Percentiles rank a stretch among this genome's conserved stretches.
Conservation (phyloP, 2,888 invertebrate genomes). For the Euclidia mi region DNA sequence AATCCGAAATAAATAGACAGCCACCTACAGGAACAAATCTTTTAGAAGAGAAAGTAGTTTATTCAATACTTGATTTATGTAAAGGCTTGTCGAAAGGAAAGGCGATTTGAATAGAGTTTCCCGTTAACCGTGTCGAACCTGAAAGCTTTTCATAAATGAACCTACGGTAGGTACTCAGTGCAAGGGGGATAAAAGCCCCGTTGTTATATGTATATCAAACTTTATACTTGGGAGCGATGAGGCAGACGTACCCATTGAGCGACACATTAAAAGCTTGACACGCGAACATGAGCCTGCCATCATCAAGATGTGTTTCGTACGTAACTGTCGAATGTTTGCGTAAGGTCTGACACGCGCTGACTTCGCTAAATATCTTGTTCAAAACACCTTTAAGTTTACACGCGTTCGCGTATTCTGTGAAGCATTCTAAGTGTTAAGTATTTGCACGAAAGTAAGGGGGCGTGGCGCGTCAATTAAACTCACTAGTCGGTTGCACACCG, state of each 20-base stretch:
- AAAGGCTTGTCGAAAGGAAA: slow-evolving; percentile 78
- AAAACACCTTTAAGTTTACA: slow-evolving; percentile 12
- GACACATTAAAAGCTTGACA: slow-evolving; percentile 57
- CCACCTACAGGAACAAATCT: slow-evolving; percentile 57
- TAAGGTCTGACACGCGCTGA: slow-evolving; percentile 12
- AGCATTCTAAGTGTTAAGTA: slow-evolving; percentile 18
- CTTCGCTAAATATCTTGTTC: slow-evolving; percentile 22
- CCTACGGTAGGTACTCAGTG: slow-evolving; percentile 72
- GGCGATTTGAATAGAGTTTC: slow-evolving; percentile 85
- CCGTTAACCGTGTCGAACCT: slow-evolving; percentile 79
- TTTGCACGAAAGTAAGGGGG: no score
- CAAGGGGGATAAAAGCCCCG: slow-evolving; percentile 78
- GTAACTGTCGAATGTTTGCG: slow-evolving; percentile 24
- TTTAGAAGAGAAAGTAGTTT: slow-evolving; percentile 73
- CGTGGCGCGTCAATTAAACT: no score
- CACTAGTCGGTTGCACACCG: no score
- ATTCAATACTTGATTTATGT: slow-evolving; percentile 82
- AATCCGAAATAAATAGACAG: slow-evolving; percentile 26
- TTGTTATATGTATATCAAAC: slow-evolving; percentile 71
- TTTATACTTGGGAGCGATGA: slow-evolving; percentile 70
- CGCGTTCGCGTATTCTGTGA: slow-evolving; percentile 12
- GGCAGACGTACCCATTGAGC: slow-evolving; percentile 60
- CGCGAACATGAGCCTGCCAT: slow-evolving; percentile 49
- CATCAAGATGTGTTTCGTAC: slow-evolving; percentile 25
- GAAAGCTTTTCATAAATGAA: slow-evolving; percentile 88